Evolutionary conservation across 2,113 vertebrate species (phyloP).

Genomic region (Grammomys dolichurus): DNA sequence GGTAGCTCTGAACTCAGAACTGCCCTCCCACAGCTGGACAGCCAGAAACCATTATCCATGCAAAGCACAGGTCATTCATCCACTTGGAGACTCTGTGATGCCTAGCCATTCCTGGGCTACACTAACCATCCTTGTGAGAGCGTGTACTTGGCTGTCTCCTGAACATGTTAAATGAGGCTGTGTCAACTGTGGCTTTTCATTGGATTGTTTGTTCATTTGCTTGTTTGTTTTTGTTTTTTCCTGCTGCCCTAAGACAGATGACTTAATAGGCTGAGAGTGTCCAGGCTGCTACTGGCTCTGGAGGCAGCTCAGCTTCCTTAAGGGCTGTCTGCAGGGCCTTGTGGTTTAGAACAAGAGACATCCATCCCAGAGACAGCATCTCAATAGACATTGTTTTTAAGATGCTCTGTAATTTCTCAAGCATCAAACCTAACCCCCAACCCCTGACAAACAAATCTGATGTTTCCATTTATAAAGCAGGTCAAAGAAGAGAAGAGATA

Average conservation of each 20-base stretch:
- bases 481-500: not conserved
- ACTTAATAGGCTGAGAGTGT: constrained; percentile 69
- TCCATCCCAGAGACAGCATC: constrained; percentile 16
- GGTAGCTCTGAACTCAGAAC: not conserved
- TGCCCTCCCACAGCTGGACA: not conserved
- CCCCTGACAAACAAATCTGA: constrained; percentile 1
- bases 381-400: constrained; percentile 71
- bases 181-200: not conserved
- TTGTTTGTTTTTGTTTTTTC: not conserved
- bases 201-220: constrained; percentile 36
- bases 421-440: not conserved
- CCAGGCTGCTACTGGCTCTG: constrained; percentile 59
- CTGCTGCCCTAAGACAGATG: constrained; percentile 45
- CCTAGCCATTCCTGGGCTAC: not conserved
- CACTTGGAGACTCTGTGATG: not conserved
- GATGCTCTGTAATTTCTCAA: constrained; percentile 69
- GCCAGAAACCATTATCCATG: constrained; percentile 32
- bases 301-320: not conserved
- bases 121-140: not conserved
- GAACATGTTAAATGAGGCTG: constrained; percentile 29
- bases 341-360: constrained; percentile 19
- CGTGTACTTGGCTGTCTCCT: not conserved
- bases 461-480: constrained; percentile 66
- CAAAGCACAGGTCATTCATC: constrained; percentile 2
- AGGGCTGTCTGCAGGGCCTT: constrained; percentile 37